These are phyloP conservation scores for Propsilocerus akamusi DNA, from an alignment of 1,140 invertebrate species.

Conservation along the genomic window DNA sequence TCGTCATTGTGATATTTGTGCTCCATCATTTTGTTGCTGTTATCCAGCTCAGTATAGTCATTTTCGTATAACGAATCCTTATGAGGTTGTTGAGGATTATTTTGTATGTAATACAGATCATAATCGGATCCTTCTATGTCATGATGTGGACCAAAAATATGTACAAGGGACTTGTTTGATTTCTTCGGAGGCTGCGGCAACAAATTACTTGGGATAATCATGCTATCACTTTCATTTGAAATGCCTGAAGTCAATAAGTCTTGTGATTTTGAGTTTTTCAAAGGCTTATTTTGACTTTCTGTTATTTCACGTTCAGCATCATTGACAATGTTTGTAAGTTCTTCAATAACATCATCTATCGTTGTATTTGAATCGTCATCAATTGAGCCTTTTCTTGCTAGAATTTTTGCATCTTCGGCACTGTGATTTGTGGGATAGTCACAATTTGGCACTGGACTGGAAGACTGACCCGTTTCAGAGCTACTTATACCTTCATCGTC, in stretches of 20 bases:
- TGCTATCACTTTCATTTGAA: constrained; percentile 25
- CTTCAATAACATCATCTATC: constrained; percentile 74
- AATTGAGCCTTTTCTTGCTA: constrained; percentile 10
- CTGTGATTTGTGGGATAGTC: constrained; percentile 12
- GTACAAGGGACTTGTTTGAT: constrained; percentile 31
- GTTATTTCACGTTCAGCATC: constrained; percentile 54
- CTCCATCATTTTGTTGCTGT: constrained; percentile 27
- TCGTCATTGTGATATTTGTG: constrained; percentile 42
- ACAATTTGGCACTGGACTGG: constrained; percentile 34
- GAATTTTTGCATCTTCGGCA: constrained; percentile 8
- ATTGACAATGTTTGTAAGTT: constrained; percentile 65
- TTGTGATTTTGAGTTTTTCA: constrained; percentile 22
- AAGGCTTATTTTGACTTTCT: constrained; percentile 22
- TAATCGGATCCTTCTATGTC: constrained; percentile 22
- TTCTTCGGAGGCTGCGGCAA: constrained; percentile 39
- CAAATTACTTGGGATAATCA: constrained; percentile 40
- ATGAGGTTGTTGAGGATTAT: constrained; percentile 13
- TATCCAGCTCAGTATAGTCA: constrained; percentile 26
- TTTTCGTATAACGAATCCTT: constrained; percentile 22
- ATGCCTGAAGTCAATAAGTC: constrained; percentile 16
- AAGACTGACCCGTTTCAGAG: constrained; percentile 45
- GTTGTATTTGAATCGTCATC: constrained; percentile 63
- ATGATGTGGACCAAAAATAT: constrained; percentile 26
- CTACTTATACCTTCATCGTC: constrained; percentile 75
- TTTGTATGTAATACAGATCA: constrained; percentile 15